A percentile compares a stretch with the other conserved stretches of the same genome.
phyloP scores from a whole-genome alignment of 2,797 vertebrate species.

The Chiroxiphia lanceolata region DNA sequence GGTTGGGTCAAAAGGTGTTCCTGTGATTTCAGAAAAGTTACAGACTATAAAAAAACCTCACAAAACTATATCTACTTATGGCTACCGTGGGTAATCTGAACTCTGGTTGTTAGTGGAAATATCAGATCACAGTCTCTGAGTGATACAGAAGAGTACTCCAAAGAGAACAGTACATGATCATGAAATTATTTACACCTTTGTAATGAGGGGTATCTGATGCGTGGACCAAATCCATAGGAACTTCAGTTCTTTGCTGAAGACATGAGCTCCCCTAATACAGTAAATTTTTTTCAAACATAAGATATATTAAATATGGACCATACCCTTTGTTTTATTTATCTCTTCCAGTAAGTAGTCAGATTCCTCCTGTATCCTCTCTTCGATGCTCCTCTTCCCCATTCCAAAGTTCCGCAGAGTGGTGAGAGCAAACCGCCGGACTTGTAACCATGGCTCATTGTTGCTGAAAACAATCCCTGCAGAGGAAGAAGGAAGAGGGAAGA shows the following conservation, averaged over 20 bases:
- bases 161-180: background rate
- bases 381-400: constrained; percentile 63
- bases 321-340: constrained; percentile 46
- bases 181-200: background rate
- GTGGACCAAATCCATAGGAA: background rate
- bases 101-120: background rate
- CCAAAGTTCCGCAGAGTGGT: constrained; percentile 51
- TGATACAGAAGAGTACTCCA: background rate
- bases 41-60: accelerated
- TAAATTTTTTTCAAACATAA: background rate
- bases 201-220: background rate
- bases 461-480: constrained; percentile 32
- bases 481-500: background rate
- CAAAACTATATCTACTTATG: background rate
- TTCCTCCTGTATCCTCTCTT: constrained; percentile 65
- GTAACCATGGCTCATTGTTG: constrained; percentile 25
- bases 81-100: background rate
- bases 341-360: constrained; percentile 47
- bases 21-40: constrained; percentile 58
- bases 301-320: background rate
- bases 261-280: background rate
- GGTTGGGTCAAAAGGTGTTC: constrained; percentile 80
- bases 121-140: background rate
- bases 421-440: constrained; percentile 46
- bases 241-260: background rate